Percentiles rank a stretch among this genome's conserved stretches.
phyloP scores from a whole-genome alignment of 2,797 vertebrate species.

The Rallus crepitans region DNA sequence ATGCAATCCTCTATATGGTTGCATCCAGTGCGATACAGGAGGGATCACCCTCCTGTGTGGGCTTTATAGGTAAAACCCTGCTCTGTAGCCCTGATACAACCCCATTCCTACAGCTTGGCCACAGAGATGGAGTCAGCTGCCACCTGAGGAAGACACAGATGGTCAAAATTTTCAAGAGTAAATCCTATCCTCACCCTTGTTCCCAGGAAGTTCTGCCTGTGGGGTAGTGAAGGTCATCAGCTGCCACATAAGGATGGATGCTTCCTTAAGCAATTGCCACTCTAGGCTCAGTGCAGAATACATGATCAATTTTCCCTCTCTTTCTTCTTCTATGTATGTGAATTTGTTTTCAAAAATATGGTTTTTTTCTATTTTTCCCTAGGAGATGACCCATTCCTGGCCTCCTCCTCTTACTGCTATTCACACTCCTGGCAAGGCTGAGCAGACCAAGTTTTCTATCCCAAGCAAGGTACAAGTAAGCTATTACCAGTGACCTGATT shows the following conservation, averaged over 20 bases:
- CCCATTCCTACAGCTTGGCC: not conserved
- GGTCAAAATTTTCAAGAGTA: not conserved
- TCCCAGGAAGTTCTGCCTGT: not conserved
- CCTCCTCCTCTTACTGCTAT: slow-evolving; percentile 93
- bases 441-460: slow-evolving; percentile 91
- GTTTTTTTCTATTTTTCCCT: slow-evolving; percentile 57
- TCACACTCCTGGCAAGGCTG: slow-evolving; percentile 91
- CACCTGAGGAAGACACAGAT: not conserved
- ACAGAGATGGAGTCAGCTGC: not conserved
- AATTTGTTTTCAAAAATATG: slow-evolving; percentile 26
- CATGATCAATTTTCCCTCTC: not conserved
- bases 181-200: not conserved
- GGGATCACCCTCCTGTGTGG: not conserved
- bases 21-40: not conserved
- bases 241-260: not conserved
- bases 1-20: not conserved
- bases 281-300: not conserved
- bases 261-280: not conserved
- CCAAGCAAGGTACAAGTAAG: slow-evolving; percentile 86
- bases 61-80: not conserved
- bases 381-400: slow-evolving; percentile 96
- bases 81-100: not conserved
- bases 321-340: not conserved
- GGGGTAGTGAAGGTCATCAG: not conserved
- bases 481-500: slow-evolving; percentile 24